Percentiles rank a stretch among this genome's conserved stretches.
Evolutionary conservation across 2,797 vertebrate species (phyloP).

Genomic region (Microctenopoma lineatum): DNA sequence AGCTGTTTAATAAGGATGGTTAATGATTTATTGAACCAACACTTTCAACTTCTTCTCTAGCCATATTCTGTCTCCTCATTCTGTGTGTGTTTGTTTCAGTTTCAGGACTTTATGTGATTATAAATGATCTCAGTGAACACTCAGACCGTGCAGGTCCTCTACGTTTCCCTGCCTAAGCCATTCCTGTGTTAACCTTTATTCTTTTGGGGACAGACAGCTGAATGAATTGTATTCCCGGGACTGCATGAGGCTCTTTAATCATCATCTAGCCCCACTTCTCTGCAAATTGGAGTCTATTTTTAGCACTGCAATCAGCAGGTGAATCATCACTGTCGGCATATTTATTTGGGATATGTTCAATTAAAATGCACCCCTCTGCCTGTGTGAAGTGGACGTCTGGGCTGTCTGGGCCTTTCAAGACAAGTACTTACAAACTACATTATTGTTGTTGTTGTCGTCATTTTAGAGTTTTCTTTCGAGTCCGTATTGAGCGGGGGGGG

Average conservation of each 20-base stretch:
- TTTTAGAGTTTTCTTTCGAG: slow-evolving; percentile 50
- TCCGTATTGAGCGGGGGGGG: slow-evolving; percentile 26
- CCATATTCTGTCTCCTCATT: not conserved
- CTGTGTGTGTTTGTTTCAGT: slow-evolving; percentile 23
- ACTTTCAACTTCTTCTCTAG: slow-evolving; percentile 7
- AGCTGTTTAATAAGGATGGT: slow-evolving; percentile 40
- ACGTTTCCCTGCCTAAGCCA: slow-evolving; percentile 7
- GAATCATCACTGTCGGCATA: slow-evolving; percentile 44
- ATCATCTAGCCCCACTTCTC: slow-evolving; percentile 43
- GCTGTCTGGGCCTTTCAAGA: slow-evolving; percentile 19
- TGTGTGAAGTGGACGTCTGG: slow-evolving; percentile 19
- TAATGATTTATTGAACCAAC: slow-evolving; percentile 22
- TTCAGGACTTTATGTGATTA: slow-evolving; percentile 20
- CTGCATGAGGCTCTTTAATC: slow-evolving; percentile 61
- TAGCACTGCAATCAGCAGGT: slow-evolving; percentile 64
- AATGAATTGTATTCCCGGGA: slow-evolving; percentile 26
- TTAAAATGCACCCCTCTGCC: slow-evolving; percentile 22
- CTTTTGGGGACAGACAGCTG: slow-evolving; percentile 18
- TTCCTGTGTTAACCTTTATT: slow-evolving; percentile 30
- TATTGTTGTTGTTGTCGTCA: slow-evolving; percentile 51
- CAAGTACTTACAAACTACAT: slow-evolving; percentile 47
- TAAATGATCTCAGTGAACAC: slow-evolving; percentile 12
- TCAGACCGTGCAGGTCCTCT: not conserved
- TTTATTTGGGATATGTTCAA: slow-evolving; percentile 56
- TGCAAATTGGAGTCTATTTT: slow-evolving; percentile 66